These are phyloP conservation scores for Allolobophora icterica DNA, from an alignment of 2,888 invertebrate genomes.

Conservation along the genomic window DNA sequence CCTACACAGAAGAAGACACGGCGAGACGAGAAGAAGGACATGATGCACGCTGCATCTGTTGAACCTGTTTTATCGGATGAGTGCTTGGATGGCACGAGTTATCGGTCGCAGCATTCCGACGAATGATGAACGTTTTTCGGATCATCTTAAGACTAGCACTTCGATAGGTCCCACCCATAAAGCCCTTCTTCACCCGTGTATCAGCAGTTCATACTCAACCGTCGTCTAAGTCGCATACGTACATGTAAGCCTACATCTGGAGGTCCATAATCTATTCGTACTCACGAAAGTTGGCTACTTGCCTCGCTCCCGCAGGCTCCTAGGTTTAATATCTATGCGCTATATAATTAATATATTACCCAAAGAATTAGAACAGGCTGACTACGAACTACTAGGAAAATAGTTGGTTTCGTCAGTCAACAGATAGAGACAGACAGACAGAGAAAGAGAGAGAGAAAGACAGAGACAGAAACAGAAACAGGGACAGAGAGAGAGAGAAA, in stretches of 20 bases:
- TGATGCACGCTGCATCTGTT: slow-evolving; percentile 1
- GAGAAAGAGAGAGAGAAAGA: not conserved
- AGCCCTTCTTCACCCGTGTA: too few relatives aligned
- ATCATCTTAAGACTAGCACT: not conserved
- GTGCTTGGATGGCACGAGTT: not conserved
- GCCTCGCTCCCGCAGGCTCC: not conserved
- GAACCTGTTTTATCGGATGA: not conserved
- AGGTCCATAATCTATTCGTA: too few relatives aligned
- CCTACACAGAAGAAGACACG: not conserved
- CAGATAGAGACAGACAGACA: not conserved
- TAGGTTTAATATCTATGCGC: not conserved
- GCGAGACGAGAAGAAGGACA: not conserved
- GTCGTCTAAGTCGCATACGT: too few relatives aligned
- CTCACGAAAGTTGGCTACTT: not conserved
- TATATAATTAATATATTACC: not conserved
- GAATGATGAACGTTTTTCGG: not conserved
- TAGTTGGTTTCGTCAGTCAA: not conserved
- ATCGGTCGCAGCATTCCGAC: not conserved
- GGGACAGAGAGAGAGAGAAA: not conserved
- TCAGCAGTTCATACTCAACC: too few relatives aligned
- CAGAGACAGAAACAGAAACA: not conserved
- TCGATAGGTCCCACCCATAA: not conserved
- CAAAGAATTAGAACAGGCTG: not conserved
- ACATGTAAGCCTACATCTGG: too few relatives aligned
- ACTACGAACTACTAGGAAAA: not conserved